These are phyloP conservation scores for Pandion haliaetus DNA, from an alignment of 2,113 vertebrate genomes.

Conservation along the genomic window DNA sequence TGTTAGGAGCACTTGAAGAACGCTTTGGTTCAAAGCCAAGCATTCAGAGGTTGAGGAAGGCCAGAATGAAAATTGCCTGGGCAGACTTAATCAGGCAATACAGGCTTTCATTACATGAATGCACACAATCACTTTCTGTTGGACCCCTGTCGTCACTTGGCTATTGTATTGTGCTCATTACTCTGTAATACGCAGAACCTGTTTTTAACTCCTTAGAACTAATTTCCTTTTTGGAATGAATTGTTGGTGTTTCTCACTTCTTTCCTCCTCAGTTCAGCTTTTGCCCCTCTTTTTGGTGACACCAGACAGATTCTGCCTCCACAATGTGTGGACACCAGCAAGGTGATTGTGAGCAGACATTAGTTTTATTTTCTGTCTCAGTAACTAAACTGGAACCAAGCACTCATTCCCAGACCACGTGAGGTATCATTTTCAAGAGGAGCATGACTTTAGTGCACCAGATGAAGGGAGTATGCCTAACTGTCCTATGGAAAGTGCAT, in stretches of 20 bases:
- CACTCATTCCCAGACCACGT: neutral
- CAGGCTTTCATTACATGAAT: neutral
- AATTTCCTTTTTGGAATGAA: neutral
- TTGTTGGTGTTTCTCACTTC: neutral
- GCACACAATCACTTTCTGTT: neutral
- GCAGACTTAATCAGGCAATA: conserved; percentile 13
- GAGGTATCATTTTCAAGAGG: neutral
- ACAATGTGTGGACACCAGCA: neutral
- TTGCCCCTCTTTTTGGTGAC: neutral
- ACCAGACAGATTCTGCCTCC: neutral
- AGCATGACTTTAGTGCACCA: neutral
- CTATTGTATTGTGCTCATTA: neutral
- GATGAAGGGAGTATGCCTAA: neutral
- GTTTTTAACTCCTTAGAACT: neutral
- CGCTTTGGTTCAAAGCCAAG: conserved; percentile 21
- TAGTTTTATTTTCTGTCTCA: neutral
- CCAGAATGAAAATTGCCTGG: neutral
- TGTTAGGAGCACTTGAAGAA: conserved; percentile 4
- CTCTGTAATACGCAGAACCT: neutral
- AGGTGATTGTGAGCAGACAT: neutral
- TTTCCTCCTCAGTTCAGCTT: neutral
- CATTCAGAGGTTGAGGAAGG: neutral
- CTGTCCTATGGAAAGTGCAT: neutral
- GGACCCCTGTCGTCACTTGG: neutral
- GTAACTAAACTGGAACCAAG: neutral